A percentile compares a stretch with the other conserved stretches of the same genome.
Conservation (phyloP, 2,113 vertebrate species). For the Loxodonta africana region DNA sequence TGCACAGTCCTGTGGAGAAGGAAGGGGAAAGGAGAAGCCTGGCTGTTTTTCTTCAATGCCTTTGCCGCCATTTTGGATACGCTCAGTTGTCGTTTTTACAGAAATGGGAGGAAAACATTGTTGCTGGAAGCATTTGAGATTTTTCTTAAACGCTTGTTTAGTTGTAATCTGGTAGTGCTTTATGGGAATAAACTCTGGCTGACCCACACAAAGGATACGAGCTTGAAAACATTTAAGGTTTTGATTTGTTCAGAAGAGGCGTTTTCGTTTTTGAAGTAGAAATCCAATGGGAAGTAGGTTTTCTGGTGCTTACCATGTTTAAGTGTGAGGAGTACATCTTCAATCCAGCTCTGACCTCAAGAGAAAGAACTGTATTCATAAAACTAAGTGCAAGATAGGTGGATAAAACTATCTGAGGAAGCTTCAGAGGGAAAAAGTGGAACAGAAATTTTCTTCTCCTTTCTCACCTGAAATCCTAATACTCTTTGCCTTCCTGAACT, state of each 20-base stretch:
- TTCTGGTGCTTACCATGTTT: slow-evolving; percentile 4
- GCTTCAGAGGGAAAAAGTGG: background rate
- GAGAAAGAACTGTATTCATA: slow-evolving; percentile 3
- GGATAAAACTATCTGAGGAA: background rate
- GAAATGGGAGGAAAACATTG: slow-evolving; percentile 14
- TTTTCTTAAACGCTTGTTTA: background rate
- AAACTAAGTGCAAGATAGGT: background rate
- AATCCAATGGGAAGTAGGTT: slow-evolving; percentile 57
- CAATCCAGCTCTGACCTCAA: slow-evolving; percentile 5
- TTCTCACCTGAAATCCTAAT: background rate
- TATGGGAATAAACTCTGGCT: slow-evolving; percentile 80
- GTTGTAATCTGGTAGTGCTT: slow-evolving; percentile 73
- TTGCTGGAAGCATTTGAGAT: background rate
- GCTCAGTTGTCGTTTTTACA: background rate
- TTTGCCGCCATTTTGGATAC: background rate
- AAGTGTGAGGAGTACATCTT: slow-evolving; percentile 4
- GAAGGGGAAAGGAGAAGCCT: background rate
- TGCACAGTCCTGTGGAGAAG: background rate
- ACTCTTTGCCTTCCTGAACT: background rate
- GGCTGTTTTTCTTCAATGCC: background rate
- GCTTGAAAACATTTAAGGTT: slow-evolving; percentile 74
- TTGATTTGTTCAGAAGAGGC: slow-evolving; percentile 72
- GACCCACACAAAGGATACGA: slow-evolving; percentile 74
- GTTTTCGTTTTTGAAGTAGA: slow-evolving; percentile 64
- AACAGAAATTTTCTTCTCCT: background rate